Conservation (phyloP, 2,797 vertebrate genomes). For the Sebastes vulpes region DNA sequence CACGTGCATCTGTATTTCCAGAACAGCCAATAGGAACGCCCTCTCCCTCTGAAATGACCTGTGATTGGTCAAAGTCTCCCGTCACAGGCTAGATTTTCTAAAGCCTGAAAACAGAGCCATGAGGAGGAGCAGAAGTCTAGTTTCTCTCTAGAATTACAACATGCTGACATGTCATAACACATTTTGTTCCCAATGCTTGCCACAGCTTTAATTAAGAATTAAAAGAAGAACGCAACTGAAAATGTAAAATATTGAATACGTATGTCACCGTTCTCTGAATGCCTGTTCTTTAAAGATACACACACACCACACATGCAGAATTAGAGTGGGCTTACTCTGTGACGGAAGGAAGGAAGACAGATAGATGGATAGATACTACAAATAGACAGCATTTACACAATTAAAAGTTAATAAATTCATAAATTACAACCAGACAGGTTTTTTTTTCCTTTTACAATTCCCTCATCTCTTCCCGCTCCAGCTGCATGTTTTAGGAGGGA, state of each 20-base stretch:
- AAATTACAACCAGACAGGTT: conserved; percentile 13
- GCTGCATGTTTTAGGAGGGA: conserved; percentile 78
- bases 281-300: background rate
- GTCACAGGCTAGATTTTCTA: background rate
- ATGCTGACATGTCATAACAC: background rate
- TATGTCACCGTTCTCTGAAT: background rate
- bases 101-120: background rate
- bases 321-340: background rate
- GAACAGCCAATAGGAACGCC: background rate
- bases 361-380: background rate
- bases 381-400: background rate
- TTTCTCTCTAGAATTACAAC: background rate
- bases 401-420: conserved; percentile 14
- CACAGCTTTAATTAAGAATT: background rate
- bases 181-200: background rate
- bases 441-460: conserved; percentile 13
- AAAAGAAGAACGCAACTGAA: background rate
- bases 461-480: conserved; percentile 65
- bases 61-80: background rate
- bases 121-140: background rate
- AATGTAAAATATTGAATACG: background rate
- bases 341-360: background rate
- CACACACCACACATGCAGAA: background rate
- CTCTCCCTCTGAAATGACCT: background rate
- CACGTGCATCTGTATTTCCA: background rate